Evolutionary conservation across 2,888 invertebrate species (phyloP).

Genomic region (Agonopterix subpropinquella): DNA sequence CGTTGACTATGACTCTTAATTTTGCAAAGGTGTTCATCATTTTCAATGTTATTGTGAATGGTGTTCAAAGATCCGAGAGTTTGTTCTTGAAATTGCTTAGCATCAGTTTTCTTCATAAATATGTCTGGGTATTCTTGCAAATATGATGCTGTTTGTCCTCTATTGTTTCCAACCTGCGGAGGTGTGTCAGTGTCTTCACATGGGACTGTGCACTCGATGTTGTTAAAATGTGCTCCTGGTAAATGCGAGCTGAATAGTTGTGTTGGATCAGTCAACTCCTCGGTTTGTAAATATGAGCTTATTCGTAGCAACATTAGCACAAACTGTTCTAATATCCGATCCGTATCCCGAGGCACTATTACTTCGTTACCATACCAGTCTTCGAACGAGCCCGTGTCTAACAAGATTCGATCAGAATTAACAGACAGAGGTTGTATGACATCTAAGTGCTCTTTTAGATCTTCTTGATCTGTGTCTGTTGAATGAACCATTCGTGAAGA

Average conservation of each 20-base stretch:
- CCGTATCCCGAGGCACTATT: conserved; percentile 48
- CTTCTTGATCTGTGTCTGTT: conserved; percentile 25
- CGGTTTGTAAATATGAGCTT: conserved; percentile 34
- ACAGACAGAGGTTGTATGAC: conserved; percentile 19
- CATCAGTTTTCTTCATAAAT: conserved; percentile 47
- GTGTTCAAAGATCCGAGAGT: conserved; percentile 11
- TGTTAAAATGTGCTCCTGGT: conserved; percentile 2
- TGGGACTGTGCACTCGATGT: conserved; percentile 16
- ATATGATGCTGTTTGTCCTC: conserved; percentile 46
- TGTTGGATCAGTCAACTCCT: conserved; percentile 24
- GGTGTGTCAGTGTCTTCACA: conserved; percentile 44
- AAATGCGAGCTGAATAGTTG: conserved; percentile 16
- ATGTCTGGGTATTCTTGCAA: conserved; percentile 59
- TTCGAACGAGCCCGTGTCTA: conserved; percentile 44
- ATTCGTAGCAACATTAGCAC: conserved; percentile 56
- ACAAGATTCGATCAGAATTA: conserved; percentile 28
- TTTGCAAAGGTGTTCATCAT: neutral
- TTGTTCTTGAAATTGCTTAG: conserved; percentile 14
- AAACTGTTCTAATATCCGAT: conserved; percentile 63
- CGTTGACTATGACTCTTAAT: too few species aligned
- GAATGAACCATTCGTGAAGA: conserved; percentile 20
- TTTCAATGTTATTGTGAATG: conserved; percentile 13
- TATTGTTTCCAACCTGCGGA: conserved; percentile 39
- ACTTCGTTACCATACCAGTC: conserved; percentile 55
- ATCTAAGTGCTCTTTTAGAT: conserved; percentile 21